Conservation (phyloP, 2,888 invertebrate species). For the Nysson spinosus region DNA sequence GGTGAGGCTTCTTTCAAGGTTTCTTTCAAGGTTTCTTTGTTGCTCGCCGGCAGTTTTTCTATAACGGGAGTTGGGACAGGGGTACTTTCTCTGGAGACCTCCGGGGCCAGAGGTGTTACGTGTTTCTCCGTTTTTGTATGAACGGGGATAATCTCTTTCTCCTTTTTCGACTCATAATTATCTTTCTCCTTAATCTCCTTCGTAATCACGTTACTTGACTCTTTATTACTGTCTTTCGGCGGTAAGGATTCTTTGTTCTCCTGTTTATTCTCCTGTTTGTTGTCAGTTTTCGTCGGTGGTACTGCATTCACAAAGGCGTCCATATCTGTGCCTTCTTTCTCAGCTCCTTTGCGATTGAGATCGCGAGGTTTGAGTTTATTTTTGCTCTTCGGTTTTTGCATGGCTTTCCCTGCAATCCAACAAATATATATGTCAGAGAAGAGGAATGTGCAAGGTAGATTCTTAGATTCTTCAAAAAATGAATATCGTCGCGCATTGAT, state of each 20-base stretch:
- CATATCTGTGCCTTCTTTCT: conserved; percentile 82
- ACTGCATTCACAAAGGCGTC: conserved; percentile 79
- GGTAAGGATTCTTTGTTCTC: conserved; percentile 50
- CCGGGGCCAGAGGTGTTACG: conserved; percentile 14
- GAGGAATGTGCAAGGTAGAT: too few relatives aligned
- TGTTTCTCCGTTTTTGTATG: conserved; percentile 46
- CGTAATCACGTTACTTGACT: conserved; percentile 49
- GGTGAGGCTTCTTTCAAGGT: conserved; percentile 41
- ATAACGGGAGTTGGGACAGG: conserved; percentile 37
- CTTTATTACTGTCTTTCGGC: conserved; percentile 55
- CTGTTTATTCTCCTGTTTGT: conserved; percentile 53
- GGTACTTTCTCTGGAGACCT: conserved; percentile 49
- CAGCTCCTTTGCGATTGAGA: conserved; percentile 80
- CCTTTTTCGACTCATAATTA: conserved; percentile 65
- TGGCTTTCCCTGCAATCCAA: conserved; percentile 67
- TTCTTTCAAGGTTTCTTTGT: conserved; percentile 58
- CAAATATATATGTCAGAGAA: conserved; percentile 2
- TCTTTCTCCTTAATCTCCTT: conserved; percentile 68
- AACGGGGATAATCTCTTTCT: conserved; percentile 43
- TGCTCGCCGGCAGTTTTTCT: conserved; percentile 55
- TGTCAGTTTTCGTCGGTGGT: conserved; percentile 54
- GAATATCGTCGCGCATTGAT: too few relatives aligned
- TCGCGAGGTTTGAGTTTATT: conserved; percentile 79
- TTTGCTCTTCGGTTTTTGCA: conserved; percentile 79
- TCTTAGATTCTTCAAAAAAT: too few relatives aligned